Base-by-base conservation (phyloP, 2,888 invertebrate species). In the Empis stercorea region DNA sequence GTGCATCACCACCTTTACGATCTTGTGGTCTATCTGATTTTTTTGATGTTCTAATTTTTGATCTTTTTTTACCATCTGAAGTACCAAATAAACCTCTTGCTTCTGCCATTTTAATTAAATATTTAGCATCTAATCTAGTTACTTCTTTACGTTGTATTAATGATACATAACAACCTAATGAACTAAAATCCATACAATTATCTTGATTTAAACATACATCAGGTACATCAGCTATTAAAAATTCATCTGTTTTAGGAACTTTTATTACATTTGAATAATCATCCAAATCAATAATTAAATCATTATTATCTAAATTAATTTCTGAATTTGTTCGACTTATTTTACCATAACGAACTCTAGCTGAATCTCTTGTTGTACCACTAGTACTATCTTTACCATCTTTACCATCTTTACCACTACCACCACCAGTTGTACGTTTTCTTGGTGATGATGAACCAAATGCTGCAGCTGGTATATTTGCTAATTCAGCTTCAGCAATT, bases 81-180 rank as follows among this genome's bases (percentile, higher is more conserved):
- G 68, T 73, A 3, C 82, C 86, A 63, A 88, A 88, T 52, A 88
- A 66, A 0, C 87, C 87, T 49, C 87, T 75, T 37, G 79, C 76
- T 65, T 87, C 87, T 3, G 88, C 87, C 70, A 87, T 84, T 57
- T 81, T 76, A 55, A 88, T 88, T 76, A 88, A 83, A 62, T 82
- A 87, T 64, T 86, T 81, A 6, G 86, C 84, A 64, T 88, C 83
- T 57, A 87, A 74, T 38, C 81, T 77, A 46, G 82, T 84, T 57
- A 87, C 75, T 49, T 71, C 68, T 57, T 79, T 79, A 43, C 81
- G 66, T 46, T 74, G 75, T n/a, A 79, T 61, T 10, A 80, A 60
- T 0, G 79, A 73, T 14, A 81, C 61, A 55, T 71, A 81, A 52
- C 78, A 78, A 3, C 80, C 80, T 41, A 73, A 70, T 4, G 71